Evolutionary conservation across 1,140 invertebrate genomes (phyloP), one percentile per base, ranked within the genome.

Genomic region (Cotesia chilonis): DNA sequence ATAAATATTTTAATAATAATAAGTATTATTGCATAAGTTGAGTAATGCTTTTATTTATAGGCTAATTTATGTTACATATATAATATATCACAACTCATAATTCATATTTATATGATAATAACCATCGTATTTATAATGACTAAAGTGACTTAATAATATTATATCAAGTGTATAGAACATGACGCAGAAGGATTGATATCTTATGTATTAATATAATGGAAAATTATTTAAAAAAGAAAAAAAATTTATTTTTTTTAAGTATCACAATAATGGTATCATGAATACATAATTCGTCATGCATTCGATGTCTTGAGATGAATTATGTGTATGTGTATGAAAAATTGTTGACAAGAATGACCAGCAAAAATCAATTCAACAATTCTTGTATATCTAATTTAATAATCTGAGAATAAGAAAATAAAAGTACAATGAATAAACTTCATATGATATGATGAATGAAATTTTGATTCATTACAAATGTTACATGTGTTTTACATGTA

Each of bases 291-390:
- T 72, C 64, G 65, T 72, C 57, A 72, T 68, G 38, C 57, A 68
- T 68, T n/a, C 36, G 14, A 37, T 37, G 28, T 20, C 41, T 51
- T 2, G 2, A 4, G 3, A 28, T 20, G 38, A 61, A 69, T 73
- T 65, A 68, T 52, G 14, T 36, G 4, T 66, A 68, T 60, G 55
- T 72, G 73, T 71, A 78, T 74, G 59, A 75, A 54, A 57, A 14
- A 72, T 68, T 55, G 65, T 61, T 38, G 55, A 68, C 69, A 72
- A 64, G 70, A 75, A 77, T 85, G 83, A 86, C 84, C 84, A 61
- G 83, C 82, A 74, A 78, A 81, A 85, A 84, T 85, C 84, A 84
- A 85, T 86, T 83, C 83, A 82, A 85, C 68, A 72, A 83, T 80
- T 79, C 66, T 74, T 70, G 78, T 80, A 80, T 84, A 84, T 85